Conservation (phyloP, 2,888 invertebrate genomes). For the Portevinia maculata region DNA sequence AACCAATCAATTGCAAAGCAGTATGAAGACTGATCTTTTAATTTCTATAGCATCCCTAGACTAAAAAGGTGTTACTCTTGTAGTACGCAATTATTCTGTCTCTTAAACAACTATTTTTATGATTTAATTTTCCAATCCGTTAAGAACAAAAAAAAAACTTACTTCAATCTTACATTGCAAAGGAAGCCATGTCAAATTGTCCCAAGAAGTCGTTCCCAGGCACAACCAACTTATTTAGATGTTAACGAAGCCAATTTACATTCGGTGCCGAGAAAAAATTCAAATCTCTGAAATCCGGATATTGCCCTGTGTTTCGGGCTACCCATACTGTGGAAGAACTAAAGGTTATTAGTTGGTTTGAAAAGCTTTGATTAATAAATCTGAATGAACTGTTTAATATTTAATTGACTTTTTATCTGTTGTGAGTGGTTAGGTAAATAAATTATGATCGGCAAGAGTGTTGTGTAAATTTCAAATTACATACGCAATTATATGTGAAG, state of each 20-base stretch:
- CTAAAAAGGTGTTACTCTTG: conserved; percentile 75
- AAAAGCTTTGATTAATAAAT: neutral
- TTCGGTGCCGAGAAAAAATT: conserved; percentile 75
- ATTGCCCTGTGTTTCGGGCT: neutral
- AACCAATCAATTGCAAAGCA: conserved; percentile 75
- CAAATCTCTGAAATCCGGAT: conserved; percentile 68
- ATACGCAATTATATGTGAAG: too few species aligned
- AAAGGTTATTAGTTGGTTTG: neutral
- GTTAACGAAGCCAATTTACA: conserved; percentile 76
- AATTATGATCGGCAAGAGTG: conserved; percentile 7
- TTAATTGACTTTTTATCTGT: conserved; percentile 20
- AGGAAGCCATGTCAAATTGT: conserved; percentile 76
- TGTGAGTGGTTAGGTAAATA: conserved; percentile 5
- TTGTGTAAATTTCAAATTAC: neutral
- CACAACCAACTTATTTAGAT: conserved; percentile 76
- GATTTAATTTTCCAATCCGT: too few species aligned
- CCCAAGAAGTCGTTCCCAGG: conserved; percentile 52
- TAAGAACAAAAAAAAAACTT: conserved; percentile 32
- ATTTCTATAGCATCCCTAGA: conserved; percentile 70
- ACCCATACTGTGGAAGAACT: neutral
- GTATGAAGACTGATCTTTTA: conserved; percentile 75
- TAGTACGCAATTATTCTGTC: too few species aligned
- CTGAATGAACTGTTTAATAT: neutral
- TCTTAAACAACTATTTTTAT: too few species aligned
- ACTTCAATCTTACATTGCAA: conserved; percentile 76